Base-by-base conservation (phyloP, 2,113 vertebrate species). In the Motacilla tschutschensis region DNA sequence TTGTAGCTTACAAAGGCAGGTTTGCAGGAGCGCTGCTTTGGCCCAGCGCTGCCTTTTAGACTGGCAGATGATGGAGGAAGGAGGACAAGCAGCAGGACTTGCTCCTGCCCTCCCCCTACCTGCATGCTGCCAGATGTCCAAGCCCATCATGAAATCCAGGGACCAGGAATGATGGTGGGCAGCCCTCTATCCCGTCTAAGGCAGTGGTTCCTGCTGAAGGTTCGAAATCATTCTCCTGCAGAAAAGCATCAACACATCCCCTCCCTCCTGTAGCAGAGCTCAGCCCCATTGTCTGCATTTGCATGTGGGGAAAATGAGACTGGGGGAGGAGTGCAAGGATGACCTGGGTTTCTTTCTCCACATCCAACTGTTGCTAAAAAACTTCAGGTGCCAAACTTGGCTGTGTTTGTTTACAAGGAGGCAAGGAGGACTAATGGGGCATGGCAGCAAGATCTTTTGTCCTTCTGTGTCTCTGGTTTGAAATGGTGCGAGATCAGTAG, bases 31-130 rank as follows among this genome's bases (percentile, higher is more conserved):
- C 0, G 0, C 17, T 41, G 76, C 53, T 71, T 62, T 78, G 44
- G 35, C 48, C 66, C 35, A 33, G 35, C 0, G 0, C 22, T 58
- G 47, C 0, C 0, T 2, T 0, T 43, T 41, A 31, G 59, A 46
- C 26, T 2, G 4, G 44, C 46, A 60, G 33, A 13, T 0, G 0
- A 28, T 14, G 75, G 18, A 73, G 38, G 16, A 74, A 33, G 63
- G 26, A 40, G 41, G 26, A 62, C 1, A 4, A 79, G 40, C 20
- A 35, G 43, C 33, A 29, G n/a, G 8, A 28, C 21, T n/a, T 12
- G 6, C 26, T 86, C 36, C 58, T 86, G 36, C 43, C 57, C 28
- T 47, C 18, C 21, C 7, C 17, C 6, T 57, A 11, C 12, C 40
- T 38, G 13, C 4, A 0, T 55, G 54, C 64, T 77, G 62, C 10